These are phyloP conservation scores for Glaucomys volans DNA, from an alignment of 2,113 vertebrate genomes.

Conservation along the genomic window DNA sequence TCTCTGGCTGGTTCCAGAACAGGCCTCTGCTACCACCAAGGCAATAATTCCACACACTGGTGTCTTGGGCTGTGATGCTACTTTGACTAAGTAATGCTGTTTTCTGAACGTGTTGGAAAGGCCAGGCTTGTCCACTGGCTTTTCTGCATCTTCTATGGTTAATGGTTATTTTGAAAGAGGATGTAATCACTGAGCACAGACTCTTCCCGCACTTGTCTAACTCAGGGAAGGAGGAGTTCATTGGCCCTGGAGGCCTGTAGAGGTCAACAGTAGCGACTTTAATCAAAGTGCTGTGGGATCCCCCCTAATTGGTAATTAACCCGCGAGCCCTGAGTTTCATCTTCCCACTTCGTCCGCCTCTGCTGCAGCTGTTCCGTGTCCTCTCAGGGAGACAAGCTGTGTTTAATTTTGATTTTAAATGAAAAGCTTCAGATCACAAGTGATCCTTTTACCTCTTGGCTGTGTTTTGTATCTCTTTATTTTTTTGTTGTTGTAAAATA, in stretches of 20 bases:
- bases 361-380: neutral
- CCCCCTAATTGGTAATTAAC: neutral
- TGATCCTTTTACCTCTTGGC: neutral
- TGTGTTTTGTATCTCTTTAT: neutral
- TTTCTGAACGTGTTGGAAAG: neutral
- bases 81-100: neutral
- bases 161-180: neutral
- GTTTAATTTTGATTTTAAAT: neutral
- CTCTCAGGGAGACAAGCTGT: neutral
- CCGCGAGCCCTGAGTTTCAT: neutral
- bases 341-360: neutral
- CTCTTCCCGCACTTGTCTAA: neutral
- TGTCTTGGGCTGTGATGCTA: neutral
- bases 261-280: neutral
- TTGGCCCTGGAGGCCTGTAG: neutral
- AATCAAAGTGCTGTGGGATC: neutral
- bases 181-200: neutral
- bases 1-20: neutral
- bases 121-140: neutral
- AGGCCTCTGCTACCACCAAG: rapidly evolving
- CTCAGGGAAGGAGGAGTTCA: too few species aligned
- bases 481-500: neutral
- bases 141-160: neutral
- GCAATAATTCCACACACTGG: neutral
- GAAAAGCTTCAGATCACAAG: neutral